These are phyloP conservation scores for Climacteris rufus DNA, from an alignment of 2,113 vertebrate species.

Conservation along the genomic window DNA sequence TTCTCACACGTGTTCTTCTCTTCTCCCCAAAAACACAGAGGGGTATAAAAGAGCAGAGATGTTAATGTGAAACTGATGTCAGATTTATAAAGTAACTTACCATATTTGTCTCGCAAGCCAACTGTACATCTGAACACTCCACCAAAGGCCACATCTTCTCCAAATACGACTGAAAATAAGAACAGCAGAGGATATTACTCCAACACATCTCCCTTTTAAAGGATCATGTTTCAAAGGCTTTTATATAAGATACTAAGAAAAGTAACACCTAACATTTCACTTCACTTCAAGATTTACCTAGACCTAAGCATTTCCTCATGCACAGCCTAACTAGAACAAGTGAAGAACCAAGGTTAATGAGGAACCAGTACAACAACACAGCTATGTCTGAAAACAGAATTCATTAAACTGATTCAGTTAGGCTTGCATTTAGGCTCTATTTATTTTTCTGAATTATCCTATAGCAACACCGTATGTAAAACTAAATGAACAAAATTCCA, in stretches of 20 bases:
- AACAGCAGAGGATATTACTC: neutral
- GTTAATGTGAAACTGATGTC: neutral
- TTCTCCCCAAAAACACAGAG: neutral
- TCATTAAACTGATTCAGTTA: neutral
- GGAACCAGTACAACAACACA: neutral
- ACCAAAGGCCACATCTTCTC: conserved; percentile 97
- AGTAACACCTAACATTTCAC: neutral
- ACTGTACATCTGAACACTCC: conserved; percentile 99
- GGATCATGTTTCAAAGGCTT: neutral
- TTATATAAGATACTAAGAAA: neutral
- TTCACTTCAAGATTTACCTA: neutral
- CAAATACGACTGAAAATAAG: conserved; percentile 87
- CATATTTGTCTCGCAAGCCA: conserved; percentile 95
- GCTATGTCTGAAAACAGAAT: neutral
- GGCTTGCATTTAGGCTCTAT: neutral
- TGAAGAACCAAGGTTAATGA: neutral
- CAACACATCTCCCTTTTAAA: neutral
- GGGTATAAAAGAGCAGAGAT: neutral
- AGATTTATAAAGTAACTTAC: conserved; percentile 69
- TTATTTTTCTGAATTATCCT: neutral
- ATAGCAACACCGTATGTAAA: neutral
- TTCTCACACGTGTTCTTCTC: neutral
- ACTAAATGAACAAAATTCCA: neutral
- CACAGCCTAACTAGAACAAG: neutral
- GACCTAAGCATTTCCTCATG: neutral